Evolutionary conservation across 2,797 vertebrate species (phyloP).

Genomic region (Danio tinwini): DNA sequence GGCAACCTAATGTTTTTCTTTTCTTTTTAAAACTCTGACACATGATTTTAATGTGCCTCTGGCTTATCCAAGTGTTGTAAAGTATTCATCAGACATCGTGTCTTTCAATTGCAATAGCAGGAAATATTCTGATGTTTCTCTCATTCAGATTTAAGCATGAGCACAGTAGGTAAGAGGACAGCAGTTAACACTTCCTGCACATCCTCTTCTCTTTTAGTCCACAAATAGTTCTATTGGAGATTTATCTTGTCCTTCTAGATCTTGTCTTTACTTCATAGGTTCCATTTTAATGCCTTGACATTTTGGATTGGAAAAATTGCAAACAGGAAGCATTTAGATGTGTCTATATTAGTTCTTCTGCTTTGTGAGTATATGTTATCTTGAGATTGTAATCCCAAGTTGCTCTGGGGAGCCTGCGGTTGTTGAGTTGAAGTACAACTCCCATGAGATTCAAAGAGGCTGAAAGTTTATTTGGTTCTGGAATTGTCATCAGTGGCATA

Average conservation of each 20-base stretch:
- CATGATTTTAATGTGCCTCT: constrained; percentile 4
- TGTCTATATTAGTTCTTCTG: neutral
- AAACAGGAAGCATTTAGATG: constrained; percentile 27
- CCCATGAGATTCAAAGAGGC: neutral
- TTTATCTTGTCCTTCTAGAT: constrained; percentile 15
- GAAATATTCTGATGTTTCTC: neutral
- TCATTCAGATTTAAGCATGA: constrained; percentile 18
- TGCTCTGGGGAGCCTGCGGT: neutral
- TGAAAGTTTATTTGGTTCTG: constrained; percentile 31
- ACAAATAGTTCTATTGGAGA: constrained; percentile 17
- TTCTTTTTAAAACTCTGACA: neutral
- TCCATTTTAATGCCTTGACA: constrained; percentile 16
- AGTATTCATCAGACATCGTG: neutral
- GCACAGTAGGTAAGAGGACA: neutral
- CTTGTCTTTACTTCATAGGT: constrained; percentile 13
- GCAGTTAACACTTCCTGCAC: constrained; percentile 7
- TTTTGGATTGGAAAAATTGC: neutral
- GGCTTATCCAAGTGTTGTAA: constrained; percentile 7
- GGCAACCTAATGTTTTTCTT: neutral
- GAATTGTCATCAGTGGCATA: constrained; percentile 9
- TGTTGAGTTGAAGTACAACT: constrained; percentile 18
- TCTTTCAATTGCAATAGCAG: neutral
- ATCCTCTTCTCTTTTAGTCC: neutral
- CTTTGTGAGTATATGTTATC: constrained; percentile 9
- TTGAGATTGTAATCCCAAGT: constrained; percentile 31